These are phyloP conservation scores for Stenodera caucasica DNA, from an alignment of 2,888 invertebrate genomes.

Conservation along the genomic window DNA sequence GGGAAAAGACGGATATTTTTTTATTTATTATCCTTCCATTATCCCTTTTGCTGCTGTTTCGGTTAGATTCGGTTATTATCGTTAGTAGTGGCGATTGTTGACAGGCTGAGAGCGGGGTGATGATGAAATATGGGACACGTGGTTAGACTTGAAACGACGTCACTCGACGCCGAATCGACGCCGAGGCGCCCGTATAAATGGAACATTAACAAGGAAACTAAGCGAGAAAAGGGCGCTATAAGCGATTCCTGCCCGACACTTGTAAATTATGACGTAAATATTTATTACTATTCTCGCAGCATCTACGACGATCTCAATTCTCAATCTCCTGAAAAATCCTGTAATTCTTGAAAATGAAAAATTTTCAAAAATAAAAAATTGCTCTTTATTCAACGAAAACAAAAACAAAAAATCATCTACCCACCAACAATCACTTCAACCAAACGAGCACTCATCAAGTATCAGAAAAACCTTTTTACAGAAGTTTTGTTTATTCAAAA, in stretches of 20 bases:
- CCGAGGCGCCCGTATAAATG: slow-evolving; percentile 55
- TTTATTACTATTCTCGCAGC: slow-evolving; percentile 33
- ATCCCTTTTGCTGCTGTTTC: slow-evolving; percentile 49
- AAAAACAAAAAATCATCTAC: too few relatives aligned
- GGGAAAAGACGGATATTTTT: slow-evolving; percentile 56
- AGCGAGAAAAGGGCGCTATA: slow-evolving; percentile 45
- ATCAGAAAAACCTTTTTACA: background rate
- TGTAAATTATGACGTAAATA: slow-evolving; percentile 46
- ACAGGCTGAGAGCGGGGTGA: slow-evolving; percentile 56
- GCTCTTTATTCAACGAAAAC: background rate
- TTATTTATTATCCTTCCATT: slow-evolving; percentile 57
- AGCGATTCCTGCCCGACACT: slow-evolving; percentile 42
- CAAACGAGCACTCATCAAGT: background rate
- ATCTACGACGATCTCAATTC: background rate
- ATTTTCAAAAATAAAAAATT: too few relatives aligned
- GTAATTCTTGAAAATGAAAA: too few relatives aligned
- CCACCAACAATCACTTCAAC: background rate
- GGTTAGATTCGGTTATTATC: slow-evolving; percentile 45
- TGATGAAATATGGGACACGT: slow-evolving; percentile 75
- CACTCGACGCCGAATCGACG: slow-evolving; percentile 60
- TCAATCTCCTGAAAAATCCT: too few relatives aligned
- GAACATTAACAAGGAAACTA: slow-evolving; percentile 49
- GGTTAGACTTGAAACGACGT: slow-evolving; percentile 74
- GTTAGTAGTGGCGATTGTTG: slow-evolving; percentile 44
- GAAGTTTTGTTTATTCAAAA: background rate